Percentiles rank a stretch among this genome's conserved stretches.
Conservation (phyloP, 2,888 invertebrate genomes). For the Drosophila prostipennis region DNA sequence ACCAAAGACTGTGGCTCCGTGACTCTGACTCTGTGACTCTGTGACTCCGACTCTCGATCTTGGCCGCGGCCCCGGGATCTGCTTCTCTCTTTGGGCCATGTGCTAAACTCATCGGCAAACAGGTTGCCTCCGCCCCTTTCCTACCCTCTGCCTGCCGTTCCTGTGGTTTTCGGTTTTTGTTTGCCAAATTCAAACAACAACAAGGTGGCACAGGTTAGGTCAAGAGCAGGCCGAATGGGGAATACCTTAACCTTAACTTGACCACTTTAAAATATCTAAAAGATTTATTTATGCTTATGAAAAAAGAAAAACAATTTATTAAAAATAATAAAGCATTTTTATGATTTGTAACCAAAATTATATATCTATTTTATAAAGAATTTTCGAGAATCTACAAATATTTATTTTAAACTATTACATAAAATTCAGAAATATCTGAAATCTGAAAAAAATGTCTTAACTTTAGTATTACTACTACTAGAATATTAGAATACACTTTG, state of each 20-base stretch:
- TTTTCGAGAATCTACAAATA: too few relatives aligned
- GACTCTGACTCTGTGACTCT: slow-evolving; percentile 24
- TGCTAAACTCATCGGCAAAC: slow-evolving; percentile 75
- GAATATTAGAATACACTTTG: too few relatives aligned
- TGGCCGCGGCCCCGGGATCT: slow-evolving; percentile 10
- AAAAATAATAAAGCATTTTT: too few relatives aligned
- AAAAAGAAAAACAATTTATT: too few relatives aligned
- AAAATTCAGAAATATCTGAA: too few relatives aligned
- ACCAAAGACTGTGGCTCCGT: slow-evolving; percentile 56
- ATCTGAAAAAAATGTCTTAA: too few relatives aligned
- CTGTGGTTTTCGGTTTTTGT: slow-evolving; percentile 48
- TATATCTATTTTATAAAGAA: too few relatives aligned
- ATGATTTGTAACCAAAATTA: too few relatives aligned
- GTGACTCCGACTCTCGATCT: slow-evolving; percentile 10
- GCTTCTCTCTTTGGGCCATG: slow-evolving; percentile 57
- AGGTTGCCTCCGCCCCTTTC: slow-evolving; percentile 51
- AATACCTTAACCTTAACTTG: slow-evolving; percentile 9
- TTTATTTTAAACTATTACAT: too few relatives aligned
- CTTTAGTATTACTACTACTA: too few relatives aligned
- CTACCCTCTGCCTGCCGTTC: too few relatives aligned
- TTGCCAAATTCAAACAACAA: slow-evolving; percentile 78
- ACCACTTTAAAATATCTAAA: background rate
- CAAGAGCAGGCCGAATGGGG: slow-evolving; percentile 3
- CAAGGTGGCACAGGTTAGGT: slow-evolving; percentile 45
- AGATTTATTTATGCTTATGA: too few relatives aligned